Evolutionary conservation across 2,888 invertebrate genomes (phyloP), one percentile per base, ranked within the genome.

Genomic region (Lithophane ornitopus): DNA sequence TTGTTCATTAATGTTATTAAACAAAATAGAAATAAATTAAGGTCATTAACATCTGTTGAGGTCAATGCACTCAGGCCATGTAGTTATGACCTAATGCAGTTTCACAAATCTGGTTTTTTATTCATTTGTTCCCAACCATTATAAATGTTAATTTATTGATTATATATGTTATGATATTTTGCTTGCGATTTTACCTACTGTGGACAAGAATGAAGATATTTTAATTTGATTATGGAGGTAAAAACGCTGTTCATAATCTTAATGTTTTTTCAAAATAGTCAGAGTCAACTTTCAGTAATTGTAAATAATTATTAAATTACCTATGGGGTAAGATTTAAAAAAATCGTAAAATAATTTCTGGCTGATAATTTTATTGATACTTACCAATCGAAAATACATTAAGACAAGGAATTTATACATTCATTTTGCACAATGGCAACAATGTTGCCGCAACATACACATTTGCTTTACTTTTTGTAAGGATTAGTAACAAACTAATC

Each of bases 41-140:
- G 89, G 87, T 89, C 89, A 89, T 88, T 88, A 89, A 86, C 89
- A 89, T 81, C 85, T 82, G 78, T 77, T 79, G 73, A 85, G 88
- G 87, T 88, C 87, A 89, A 80, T 90, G 88, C 85, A 82, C 90
- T 89, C 74, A 69, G 74, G 56, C 22, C 28, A 79, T 54, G 59
- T 56, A 82, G 67, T 61, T 52, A 54, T 65, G 28, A 63, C 19
- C 63, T 65, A 58, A 82, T 62, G 12, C 52, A 46, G 52, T 39
- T 52, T 49, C 14, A 46, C 4, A 54, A 54, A 65, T 49, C 1
- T 56, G 8, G 12, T 75, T 65, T 52, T 49, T 49, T 49, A 49
- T 19, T 49, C 19, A 49, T 49, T 49, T 49, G 49, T 9, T 49
- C 22, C 49, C 49, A 49, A 49, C 49, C 8, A 49, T 49, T 49